Base-by-base conservation (phyloP, 1,140 invertebrate genomes). In the Aphelinus certus region DNA sequence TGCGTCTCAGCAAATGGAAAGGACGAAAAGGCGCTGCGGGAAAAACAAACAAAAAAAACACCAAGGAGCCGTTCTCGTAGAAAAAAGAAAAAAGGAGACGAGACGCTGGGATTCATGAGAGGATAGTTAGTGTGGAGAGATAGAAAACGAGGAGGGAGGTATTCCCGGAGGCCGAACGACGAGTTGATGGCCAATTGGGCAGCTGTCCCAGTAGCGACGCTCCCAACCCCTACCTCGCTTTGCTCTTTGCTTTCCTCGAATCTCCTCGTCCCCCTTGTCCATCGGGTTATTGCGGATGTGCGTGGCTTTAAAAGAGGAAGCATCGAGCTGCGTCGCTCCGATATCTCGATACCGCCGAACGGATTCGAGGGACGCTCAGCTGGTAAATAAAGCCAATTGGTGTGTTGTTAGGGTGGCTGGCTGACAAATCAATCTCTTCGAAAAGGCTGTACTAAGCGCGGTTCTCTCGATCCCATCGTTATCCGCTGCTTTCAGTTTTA, bases 151-250 rank as follows among this genome's bases (percentile, higher is more conserved):
- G 63, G 51, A 74, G 66, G 69, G 51, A n/a, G 66, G 79, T 83
- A 85, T 85, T 86, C 86, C 84, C 85, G 75, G 64, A 82, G 85
- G 85, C 77, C 77, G 71, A 79, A 71, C 77, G 61, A 73, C 77
- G 61, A 74, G 81, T 77, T 75, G 83, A 85, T 85, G 81, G 78
- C 81, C 82, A 81, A 82, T 77, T 80, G 83, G 81, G 79, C 84
- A 86, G 82, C 84, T 85, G 81, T 84, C 82, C 77, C 72, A 78
- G 79, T 84, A 81, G 75, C 82, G 79, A 79, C 71, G 64, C 63
- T 69, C 56, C 49, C 43, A 63, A 57, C 72, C 53, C 43, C 63
- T 77, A 49, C 68, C 26, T 26, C 26, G 26, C 26, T 26, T 26
- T 26, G 26, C 26, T 26, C 26, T 26, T 26, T 26, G 26, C 26